Base-by-base conservation (phyloP, 2,113 vertebrate species). In the Tenrec ecaudatus region DNA sequence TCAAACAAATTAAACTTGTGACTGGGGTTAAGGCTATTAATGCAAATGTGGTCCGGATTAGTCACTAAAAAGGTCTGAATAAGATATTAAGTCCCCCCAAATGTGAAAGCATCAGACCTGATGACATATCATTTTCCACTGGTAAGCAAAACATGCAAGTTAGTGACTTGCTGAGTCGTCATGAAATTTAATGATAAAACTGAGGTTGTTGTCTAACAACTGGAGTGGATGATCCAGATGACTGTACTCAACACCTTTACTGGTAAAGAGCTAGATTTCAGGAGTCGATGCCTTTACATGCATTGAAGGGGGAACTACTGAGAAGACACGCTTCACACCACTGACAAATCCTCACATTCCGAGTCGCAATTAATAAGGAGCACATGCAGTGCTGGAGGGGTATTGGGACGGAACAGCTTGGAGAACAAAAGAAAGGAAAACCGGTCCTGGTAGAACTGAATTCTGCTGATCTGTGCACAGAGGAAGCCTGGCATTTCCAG, bases 1-100 rank as follows among this genome's bases (percentile, higher is more conserved):
- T 96, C 95, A 97, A 97, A 96, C 88, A 95, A 98, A 97, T 97
- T 97, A 97, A 97, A 96, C 73, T 64, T 84, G 53, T 89, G 71
- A 87, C 92, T 92, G 38, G 66, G 89, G 88, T 80, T 96, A 94
- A 91, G 90, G 90, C 82, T 77, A 23, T 96, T 95, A 94, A 88
- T 80, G 95, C 77, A 93, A 88, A 96, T 25, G 38, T 91, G 96
- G 90, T 92, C 87, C 58, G 82, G 87, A 90, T 96, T 88, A 95
- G 47, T 86, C 53, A 78, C 86, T 94, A 10, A 33, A 96, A 82
- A 92, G 82, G 80, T 84, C 22, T 43, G 0, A 86, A 76, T 38
- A 83, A 90, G 90, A 82, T 87, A 91, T 85, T 82, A 91, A 69
- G 60, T 40, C 9, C 80, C 77, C 62, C 20, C 27, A 88, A 85